Base-by-base conservation (phyloP, 2,888 invertebrate genomes). In the Tenthredo notha region DNA sequence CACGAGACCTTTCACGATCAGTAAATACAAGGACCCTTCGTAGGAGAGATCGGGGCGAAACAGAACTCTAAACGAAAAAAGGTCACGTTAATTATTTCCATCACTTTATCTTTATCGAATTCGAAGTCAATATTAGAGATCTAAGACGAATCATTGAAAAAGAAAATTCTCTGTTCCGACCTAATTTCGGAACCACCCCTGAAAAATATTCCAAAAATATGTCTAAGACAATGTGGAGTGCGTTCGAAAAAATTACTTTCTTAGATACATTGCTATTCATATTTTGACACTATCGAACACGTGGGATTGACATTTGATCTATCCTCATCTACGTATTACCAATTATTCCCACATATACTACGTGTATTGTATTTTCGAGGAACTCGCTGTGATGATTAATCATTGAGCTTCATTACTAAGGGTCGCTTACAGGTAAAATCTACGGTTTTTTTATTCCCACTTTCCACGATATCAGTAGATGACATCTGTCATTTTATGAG, bases 401-500 rank as follows among this genome's bases (percentile, higher is more conserved):
- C 10, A 12, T 2, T 2, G 21, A 10, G 21, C 43, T 43, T 74
- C 43, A 43, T 40, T 43, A 6, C 40, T 6, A 40, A 72, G 12
- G 70, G n/a, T 70, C 1, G 5, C 67, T 47, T 61, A 9, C 2
- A 61, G 9, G 58, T 43, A 72, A 40, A 72, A 72, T 72, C 40
- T 40, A 40, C 37, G 33, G 15, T 72, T 43, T 72, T 72, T 40
- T 40, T 12, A 40, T 43, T 43, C 18, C 21, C 18, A 29, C 67
- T 67, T 7, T 33, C 3, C 15, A 12, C 25, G n/a, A 2, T 74
- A 74, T 74, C 72, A 12, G 72, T 74, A 74, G n/a, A 43, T 74
- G 72, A 43, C 72, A 43, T 74, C 72, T 74, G 43, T 74, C 72
- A 74, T 40, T 74, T n/a, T 29, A 37, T 70, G 25, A 21, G 4